These are phyloP conservation scores for Tiliqua scincoides DNA, from an alignment of 2,113 vertebrate genomes.

Conservation along the genomic window DNA sequence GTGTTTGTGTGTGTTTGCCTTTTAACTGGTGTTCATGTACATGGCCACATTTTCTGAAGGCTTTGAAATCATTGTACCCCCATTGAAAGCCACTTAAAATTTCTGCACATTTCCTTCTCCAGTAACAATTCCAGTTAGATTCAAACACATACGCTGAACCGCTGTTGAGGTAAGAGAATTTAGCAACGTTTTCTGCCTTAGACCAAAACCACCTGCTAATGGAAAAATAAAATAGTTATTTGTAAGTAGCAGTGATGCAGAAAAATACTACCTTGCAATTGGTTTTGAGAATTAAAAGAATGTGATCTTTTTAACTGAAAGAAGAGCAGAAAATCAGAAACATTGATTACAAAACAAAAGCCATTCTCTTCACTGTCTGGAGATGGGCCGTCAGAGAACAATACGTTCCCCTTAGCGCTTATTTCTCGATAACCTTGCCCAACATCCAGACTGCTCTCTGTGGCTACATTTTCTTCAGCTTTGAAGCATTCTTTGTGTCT, in stretches of 20 bases:
- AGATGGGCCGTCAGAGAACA: slow-evolving; percentile 23
- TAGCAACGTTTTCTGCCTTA: not conserved
- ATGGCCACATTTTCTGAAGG: too few species aligned
- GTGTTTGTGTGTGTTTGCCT: too few species aligned
- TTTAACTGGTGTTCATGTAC: too few species aligned
- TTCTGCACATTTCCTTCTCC: not conserved
- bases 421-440: not conserved
- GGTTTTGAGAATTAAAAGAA: slow-evolving; percentile 48
- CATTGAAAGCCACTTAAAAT: not conserved
- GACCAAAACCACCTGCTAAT: slow-evolving; percentile 19
- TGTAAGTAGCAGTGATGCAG: not conserved
- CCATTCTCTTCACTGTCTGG: slow-evolving; percentile 38
- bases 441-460: slow-evolving; percentile 3
- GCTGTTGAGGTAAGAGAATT: not conserved
- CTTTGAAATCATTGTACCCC: not conserved
- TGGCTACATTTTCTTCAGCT: not conserved
- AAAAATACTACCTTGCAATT: slow-evolving; percentile 45
- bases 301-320: slow-evolving; percentile 43
- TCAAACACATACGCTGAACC: not conserved
- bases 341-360: slow-evolving; percentile 53
- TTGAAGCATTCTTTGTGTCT: not conserved
- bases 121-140: not conserved
- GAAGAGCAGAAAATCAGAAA: slow-evolving; percentile 52
- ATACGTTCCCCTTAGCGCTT: slow-evolving; percentile 16
- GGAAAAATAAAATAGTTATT: slow-evolving; percentile 51